phyloP scores from a whole-genome alignment of 2,888 invertebrate genomes.

The Xylophagus ater region DNA sequence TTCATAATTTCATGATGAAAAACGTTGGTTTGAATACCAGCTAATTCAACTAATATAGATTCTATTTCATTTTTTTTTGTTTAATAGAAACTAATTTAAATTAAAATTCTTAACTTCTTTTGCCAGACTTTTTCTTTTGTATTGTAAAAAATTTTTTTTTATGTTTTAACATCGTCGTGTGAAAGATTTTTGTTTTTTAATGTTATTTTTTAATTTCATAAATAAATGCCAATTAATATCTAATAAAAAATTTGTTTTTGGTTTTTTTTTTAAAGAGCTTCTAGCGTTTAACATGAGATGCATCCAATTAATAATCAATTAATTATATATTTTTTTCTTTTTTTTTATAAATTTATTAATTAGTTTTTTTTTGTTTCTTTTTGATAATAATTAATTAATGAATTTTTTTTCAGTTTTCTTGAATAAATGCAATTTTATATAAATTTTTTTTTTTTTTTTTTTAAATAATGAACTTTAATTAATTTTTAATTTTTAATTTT shows the following conservation, averaged over 20 bases:
- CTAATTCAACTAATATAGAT: no score
- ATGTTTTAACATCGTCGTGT: no score
- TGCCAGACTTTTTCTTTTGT: no score
- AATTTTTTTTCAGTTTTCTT: constrained; percentile 7
- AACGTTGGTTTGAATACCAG: no score
- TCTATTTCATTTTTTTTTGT: no score
- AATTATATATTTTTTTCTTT: constrained; percentile 6
- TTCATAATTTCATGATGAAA: no score
- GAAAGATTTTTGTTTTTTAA: not conserved
- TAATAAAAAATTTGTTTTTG: constrained; percentile 5
- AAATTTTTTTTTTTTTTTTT: constrained; percentile 9
- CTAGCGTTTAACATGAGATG: constrained; percentile 13
- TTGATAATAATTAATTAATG: no score
- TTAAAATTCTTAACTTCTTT: no score
- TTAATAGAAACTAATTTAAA: no score
- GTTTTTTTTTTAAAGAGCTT: not conserved
- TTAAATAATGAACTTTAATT: constrained; percentile 6
- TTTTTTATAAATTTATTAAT: constrained; percentile 3
- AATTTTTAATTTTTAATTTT: constrained; percentile 5
- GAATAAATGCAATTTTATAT: constrained; percentile 1
- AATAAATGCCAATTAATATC: constrained; percentile 12
- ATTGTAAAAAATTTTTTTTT: no score
- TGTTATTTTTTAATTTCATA: constrained; percentile 2
- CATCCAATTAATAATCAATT: constrained; percentile 12
- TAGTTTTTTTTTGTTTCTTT: constrained; percentile 5